Evolutionary conservation across 1,140 invertebrate genomes (phyloP).

Genomic region (Drosophila sturtevanti): DNA sequence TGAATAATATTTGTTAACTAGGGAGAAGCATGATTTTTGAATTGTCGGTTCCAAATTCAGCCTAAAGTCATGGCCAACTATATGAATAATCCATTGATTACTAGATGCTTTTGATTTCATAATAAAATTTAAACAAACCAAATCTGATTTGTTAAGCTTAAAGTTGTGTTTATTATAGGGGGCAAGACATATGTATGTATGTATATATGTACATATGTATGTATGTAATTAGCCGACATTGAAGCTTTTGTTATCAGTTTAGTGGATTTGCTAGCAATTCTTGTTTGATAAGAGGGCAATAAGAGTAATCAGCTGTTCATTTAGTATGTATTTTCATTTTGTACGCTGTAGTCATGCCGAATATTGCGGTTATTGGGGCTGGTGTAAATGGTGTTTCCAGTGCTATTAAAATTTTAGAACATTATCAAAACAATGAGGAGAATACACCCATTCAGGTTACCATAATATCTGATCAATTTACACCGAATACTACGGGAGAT

Average conservation of each 20-base stretch:
- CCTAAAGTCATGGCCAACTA: slow-evolving; percentile 5
- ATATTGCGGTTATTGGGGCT: slow-evolving; percentile 73
- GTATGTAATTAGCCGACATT: no score
- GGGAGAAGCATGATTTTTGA: neutral
- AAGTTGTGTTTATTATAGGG: no score
- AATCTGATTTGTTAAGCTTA: no score
- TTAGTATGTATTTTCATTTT: slow-evolving; percentile 3
- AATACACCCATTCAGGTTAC: slow-evolving; percentile 83
- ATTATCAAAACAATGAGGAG: slow-evolving; percentile 36
- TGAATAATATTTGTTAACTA: slow-evolving; percentile 14
- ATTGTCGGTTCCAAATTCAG: neutral
- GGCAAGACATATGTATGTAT: no score
- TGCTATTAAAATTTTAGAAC: slow-evolving; percentile 79
- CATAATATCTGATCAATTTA: slow-evolving; percentile 86
- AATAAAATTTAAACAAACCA: neutral
- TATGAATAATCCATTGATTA: neutral
- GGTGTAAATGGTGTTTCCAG: slow-evolving; percentile 79
- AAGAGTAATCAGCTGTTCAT: neutral
- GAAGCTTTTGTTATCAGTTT: neutral
- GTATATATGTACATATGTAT: no score
- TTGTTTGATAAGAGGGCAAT: slow-evolving; percentile 4
- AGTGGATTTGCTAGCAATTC: neutral
- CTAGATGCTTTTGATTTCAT: neutral
- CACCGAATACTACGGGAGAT: slow-evolving; percentile 90
- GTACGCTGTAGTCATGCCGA: slow-evolving; percentile 51